These are phyloP conservation scores for Zonotrichia albicollis DNA, from an alignment of 2,797 vertebrate species.

Conservation along the genomic window DNA sequence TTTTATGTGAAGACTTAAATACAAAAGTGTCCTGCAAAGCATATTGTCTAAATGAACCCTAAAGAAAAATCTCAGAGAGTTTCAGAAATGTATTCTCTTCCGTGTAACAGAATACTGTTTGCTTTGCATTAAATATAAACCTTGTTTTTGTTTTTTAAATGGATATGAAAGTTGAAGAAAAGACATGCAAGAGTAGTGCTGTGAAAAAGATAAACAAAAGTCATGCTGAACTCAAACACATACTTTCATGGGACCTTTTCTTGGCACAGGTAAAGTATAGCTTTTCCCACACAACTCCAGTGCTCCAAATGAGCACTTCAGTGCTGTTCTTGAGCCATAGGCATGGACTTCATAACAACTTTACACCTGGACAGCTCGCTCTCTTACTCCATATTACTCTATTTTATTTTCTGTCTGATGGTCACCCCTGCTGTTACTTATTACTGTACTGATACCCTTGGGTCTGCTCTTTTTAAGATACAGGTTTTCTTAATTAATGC, in stretches of 20 bases:
- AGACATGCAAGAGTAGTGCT: neutral
- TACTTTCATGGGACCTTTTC: neutral
- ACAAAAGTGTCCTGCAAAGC: neutral
- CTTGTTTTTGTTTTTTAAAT: neutral
- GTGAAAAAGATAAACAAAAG: neutral
- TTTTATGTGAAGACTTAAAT: neutral
- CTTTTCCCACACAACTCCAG: neutral
- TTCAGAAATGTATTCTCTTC: neutral
- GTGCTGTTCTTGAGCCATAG: neutral
- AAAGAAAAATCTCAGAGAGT: neutral
- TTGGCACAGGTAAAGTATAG: neutral
- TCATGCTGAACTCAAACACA: neutral
- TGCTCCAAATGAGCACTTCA: neutral
- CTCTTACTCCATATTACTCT: neutral
- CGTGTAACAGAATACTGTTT: neutral
- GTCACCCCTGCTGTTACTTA: constrained; percentile 53
- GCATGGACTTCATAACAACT: constrained; percentile 1
- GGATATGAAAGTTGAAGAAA: neutral
- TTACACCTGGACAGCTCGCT: constrained; percentile 32
- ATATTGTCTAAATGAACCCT: neutral
- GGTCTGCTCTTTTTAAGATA: constrained; percentile 30
- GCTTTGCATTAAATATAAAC: neutral
- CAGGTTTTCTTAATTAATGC: constrained; percentile 57
- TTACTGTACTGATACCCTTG: constrained; percentile 27
- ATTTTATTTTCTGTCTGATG: constrained; percentile 39